Conservation (phyloP, 2,797 vertebrate species). For the Lepilemur ruficaudatus region DNA sequence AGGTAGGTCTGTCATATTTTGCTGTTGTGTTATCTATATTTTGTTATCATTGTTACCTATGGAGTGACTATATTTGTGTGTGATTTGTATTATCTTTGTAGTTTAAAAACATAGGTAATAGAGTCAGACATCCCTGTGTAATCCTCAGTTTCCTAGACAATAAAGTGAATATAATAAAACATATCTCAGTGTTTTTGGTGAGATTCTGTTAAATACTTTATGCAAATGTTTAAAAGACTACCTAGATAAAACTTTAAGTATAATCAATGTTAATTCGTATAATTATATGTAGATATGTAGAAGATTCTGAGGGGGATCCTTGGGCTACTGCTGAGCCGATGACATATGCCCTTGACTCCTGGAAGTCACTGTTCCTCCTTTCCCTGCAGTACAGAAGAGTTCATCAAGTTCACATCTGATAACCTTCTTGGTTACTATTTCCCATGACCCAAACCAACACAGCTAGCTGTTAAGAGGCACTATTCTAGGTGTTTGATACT, state of each 20-base stretch:
- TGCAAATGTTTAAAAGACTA: background rate
- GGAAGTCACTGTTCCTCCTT: background rate
- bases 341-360: background rate
- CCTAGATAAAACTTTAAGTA: background rate
- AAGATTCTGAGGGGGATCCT: background rate
- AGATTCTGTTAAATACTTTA: slow-evolving; percentile 6
- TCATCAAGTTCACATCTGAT: background rate
- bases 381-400: background rate
- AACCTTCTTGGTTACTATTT: background rate
- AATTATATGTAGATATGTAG: background rate
- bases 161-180: background rate
- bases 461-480: background rate
- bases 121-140: background rate
- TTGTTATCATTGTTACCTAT: background rate
- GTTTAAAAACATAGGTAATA: slow-evolving; percentile 4
- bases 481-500: background rate
- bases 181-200: background rate
- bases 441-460: background rate
- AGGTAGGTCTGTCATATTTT: background rate
- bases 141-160: background rate
- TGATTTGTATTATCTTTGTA: background rate
- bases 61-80: background rate
- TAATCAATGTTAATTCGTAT: background rate
- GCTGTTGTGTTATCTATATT: background rate
- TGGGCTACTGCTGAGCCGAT: background rate